These are phyloP conservation scores for Eurystomus gularis DNA, from an alignment of 2,113 vertebrate species.

Conservation along the genomic window DNA sequence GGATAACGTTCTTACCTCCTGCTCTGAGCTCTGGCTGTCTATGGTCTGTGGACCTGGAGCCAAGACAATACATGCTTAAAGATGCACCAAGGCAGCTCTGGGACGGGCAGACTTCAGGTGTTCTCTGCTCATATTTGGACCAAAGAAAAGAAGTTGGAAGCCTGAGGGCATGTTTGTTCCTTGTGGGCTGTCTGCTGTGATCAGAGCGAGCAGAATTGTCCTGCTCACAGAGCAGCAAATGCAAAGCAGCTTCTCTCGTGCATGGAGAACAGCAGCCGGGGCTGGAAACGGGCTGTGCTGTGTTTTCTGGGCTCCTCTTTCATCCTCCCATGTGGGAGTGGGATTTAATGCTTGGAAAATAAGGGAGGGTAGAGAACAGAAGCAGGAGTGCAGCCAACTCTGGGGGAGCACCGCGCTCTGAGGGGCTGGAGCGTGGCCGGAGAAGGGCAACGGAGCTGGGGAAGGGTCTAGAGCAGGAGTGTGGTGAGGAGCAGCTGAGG, in stretches of 20 bases:
- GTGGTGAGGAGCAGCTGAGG: no score
- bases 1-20: not conserved
- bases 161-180: not conserved
- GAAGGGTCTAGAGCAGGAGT: no score
- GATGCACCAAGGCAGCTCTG: not conserved
- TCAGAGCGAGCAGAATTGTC: not conserved
- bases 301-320: not conserved
- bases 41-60: rapidly evolving
- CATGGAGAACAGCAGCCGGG: no score
- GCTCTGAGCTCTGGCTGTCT: not conserved
- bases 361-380: not conserved
- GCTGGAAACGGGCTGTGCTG: not conserved
- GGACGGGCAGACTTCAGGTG: not conserved
- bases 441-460: no score
- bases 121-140: not conserved
- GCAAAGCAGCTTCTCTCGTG: not conserved
- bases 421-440: no score
- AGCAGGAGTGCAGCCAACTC: no score
- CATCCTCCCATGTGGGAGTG: not conserved
- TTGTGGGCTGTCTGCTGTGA: rapidly evolving
- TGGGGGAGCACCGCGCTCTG: no score
- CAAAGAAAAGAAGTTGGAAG: not conserved
- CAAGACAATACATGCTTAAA: not conserved
- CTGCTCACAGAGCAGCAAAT: not conserved
- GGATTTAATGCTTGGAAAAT: not conserved